Evolutionary conservation across 1,140 invertebrate species (phyloP), one percentile per base, ranked within the genome.

Genomic region (Lanistes nyassanus): DNA sequence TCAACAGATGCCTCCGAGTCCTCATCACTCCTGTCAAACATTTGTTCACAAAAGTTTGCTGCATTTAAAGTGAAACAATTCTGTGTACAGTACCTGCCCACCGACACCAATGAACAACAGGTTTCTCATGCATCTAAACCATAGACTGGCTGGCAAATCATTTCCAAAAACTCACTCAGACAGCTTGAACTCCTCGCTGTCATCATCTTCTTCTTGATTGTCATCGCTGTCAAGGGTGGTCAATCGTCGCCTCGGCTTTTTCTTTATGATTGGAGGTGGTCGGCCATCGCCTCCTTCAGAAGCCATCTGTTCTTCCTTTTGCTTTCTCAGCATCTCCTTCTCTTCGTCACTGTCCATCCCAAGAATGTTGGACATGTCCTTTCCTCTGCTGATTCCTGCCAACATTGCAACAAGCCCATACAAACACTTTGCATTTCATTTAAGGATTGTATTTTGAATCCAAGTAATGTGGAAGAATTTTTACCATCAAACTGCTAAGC

Each of bases 291-390:
- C 58, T 79, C 87, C 72, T 42, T 82, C 31, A 7, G 72, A 37
- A 16, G 60, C 60, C 64, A 74, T 13, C 19, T 64, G 42, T 23
- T 53, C 72, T n/a, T 75, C 65, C 53, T 73, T 56, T 70, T 66
- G 55, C 70, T 72, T 60, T 21, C 70, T 21, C n/a, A 89, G 87
- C 34, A 90, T 87, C 84, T 88, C 31, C 75, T 47, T 72, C 74
- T 79, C 71, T 47, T 81, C 80, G 31, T 79, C 81, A 51, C 80
- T 80, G 74, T 83, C 84, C n/a, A 75, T 78, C 67, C 95, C 94
- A 0, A 95, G 94, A 75, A 96, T 96, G 47, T 95, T 96, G 19
- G 93, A 93, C 74, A 97, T 97, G 85, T 97, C 95, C 87, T 97
- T 97, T 0, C 95, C 95, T 51, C 94, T 91, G 7, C 94, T 94